Percentiles rank a stretch among this genome's conserved stretches.
phyloP scores from a whole-genome alignment of 1,140 invertebrate genomes.

The Chymomyza costata region DNA sequence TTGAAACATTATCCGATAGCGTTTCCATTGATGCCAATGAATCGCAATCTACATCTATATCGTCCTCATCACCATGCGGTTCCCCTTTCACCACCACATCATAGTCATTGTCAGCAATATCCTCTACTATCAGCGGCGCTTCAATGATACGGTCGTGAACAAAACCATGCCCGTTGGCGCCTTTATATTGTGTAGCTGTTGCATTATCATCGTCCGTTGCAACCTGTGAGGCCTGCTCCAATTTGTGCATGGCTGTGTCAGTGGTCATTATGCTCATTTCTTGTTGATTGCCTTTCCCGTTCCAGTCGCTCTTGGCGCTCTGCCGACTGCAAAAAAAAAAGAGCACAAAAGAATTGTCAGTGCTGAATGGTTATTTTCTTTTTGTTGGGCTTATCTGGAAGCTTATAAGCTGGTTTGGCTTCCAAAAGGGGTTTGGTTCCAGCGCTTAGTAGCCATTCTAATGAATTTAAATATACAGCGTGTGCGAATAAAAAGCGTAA shows the following conservation, averaged over 20 bases:
- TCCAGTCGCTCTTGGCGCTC: not conserved
- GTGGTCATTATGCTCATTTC: not conserved
- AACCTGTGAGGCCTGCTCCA: not conserved
- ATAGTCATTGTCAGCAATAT: slow-evolving; percentile 18
- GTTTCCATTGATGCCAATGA: slow-evolving; percentile 73
- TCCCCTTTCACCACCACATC: not conserved
- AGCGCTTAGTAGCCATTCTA: too few species aligned
- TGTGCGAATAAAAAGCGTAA: too few species aligned
- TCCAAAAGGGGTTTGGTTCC: too few species aligned
- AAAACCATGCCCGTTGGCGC: not conserved
- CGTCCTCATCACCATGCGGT: slow-evolving; percentile 16
- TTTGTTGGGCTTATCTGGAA: too few species aligned
- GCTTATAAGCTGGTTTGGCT: too few species aligned
- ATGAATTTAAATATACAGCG: too few species aligned
- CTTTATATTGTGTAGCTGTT: slow-evolving; percentile 3
- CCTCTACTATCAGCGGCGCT: slow-evolving; percentile 3
- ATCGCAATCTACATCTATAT: slow-evolving; percentile 61
- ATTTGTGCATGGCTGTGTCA: slow-evolving; percentile 3
- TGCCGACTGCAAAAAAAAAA: too few species aligned
- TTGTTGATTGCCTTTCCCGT: not conserved
- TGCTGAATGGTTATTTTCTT: too few species aligned
- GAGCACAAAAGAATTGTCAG: too few species aligned
- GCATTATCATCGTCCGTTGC: not conserved
- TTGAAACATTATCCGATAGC: slow-evolving; percentile 81
- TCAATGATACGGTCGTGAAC: not conserved